Base-by-base conservation (phyloP, 2,888 invertebrate species). In the Drosophila rubida region DNA sequence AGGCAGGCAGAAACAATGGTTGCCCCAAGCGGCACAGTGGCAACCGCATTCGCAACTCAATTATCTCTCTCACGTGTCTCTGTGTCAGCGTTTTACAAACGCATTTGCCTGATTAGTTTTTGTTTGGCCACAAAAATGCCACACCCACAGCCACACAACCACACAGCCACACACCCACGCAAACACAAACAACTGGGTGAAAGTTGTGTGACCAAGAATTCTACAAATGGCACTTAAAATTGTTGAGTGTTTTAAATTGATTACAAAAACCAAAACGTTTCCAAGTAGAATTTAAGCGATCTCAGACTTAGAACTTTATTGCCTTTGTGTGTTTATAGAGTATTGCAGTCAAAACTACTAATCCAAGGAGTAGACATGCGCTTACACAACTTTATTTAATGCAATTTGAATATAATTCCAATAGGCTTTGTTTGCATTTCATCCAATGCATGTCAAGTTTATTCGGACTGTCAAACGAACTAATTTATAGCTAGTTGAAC, bases 11-110 rank as follows among this genome's bases (percentile, higher is more conserved):
- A 22, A n/a, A 53, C 16, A 22, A 13, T 45, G 11, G 44, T 35
- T 45, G 53, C 60, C 44, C 45, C 35, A 35, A 13, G 35, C 8
- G 13, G 35, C 35, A 37, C 54, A 41, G 65, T 75, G 75, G 73
- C 73, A 53, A 46, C 16, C 32, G 62, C 76, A 70, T 55, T 68
- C 62, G 71, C 85, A 81, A 85, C 65, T 81, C 76, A 79, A 84
- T 80, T 68, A 84, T 48, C 55, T 62, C 55, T 62, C 27, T 32
- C 27, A 25, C 32, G 13, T 55, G 55, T 23, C n/a, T 32, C 23
- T 42, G 9, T 22, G 35, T 37, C 48, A 42, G 54, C 45, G 60
- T 69, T 73, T 73, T 45, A 16, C 48, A 55, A 57, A 66, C 61
- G 58, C 72, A 76, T 76, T 75, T 68, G 37, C 55, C 64, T 76